Conservation (phyloP, 2,888 invertebrate species). For the Erebia palarica region DNA sequence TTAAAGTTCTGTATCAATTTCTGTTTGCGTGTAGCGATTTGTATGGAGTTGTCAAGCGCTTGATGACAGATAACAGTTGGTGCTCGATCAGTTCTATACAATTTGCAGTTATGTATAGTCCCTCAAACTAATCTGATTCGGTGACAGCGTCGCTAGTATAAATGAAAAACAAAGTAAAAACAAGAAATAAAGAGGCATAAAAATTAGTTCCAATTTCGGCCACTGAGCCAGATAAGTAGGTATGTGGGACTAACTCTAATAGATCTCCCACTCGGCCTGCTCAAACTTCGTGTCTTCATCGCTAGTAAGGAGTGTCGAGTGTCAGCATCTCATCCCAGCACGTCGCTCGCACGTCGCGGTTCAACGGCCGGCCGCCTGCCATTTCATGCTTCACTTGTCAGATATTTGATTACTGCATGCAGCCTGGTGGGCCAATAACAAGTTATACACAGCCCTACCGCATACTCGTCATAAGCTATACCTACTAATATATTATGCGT, state of each 20-base stretch:
- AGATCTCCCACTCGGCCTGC: no score
- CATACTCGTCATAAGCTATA: background rate
- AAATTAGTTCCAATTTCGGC: no score
- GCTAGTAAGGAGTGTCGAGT: background rate
- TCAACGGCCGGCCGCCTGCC: constrained; percentile 62
- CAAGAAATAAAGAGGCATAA: background rate
- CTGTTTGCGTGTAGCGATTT: no score
- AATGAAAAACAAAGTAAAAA: background rate
- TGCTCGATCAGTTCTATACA: no score
- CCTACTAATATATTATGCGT: no score
- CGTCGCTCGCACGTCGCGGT: constrained; percentile 46
- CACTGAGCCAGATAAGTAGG: background rate
- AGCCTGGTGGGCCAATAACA: constrained; percentile 30
- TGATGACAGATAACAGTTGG: no score
- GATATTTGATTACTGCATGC: constrained; percentile 68
- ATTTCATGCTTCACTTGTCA: constrained; percentile 75
- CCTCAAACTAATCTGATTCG: no score
- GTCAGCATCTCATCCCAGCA: constrained; percentile 5
- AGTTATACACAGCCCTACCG: background rate
- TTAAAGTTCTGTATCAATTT: no score
- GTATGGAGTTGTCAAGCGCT: no score
- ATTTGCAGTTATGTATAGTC: no score
- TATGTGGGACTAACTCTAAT: background rate
- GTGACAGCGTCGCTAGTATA: no score
- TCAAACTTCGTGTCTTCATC: background rate